A percentile compares a stretch with the other conserved stretches of the same genome.
These are phyloP conservation scores for Sebastes matsubarae DNA, from an alignment of 2,797 vertebrate species.

Conservation along the genomic window DNA sequence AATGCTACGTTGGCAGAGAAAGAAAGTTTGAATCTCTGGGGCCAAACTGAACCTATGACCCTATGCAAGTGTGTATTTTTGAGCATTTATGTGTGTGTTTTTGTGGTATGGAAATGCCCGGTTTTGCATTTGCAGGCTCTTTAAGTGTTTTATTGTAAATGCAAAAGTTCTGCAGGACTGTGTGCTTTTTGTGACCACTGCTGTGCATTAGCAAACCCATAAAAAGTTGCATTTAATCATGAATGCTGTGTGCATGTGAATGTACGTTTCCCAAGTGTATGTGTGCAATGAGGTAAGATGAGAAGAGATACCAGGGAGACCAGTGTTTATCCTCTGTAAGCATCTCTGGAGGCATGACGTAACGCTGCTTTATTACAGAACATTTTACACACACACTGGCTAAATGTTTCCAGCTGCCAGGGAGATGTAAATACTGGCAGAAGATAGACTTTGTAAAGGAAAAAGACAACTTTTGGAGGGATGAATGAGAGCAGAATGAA, in stretches of 20 bases:
- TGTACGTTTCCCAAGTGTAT: slow-evolving; percentile 37
- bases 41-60: slow-evolving; percentile 58
- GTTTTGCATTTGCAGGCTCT: background rate
- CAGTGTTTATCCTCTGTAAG: slow-evolving; percentile 76
- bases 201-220: slow-evolving; percentile 16
- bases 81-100: background rate
- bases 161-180: background rate
- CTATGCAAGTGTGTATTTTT: background rate
- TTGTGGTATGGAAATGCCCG: background rate
- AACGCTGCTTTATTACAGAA: slow-evolving; percentile 69
- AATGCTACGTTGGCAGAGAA: slow-evolving; percentile 45
- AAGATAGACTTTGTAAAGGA: slow-evolving; percentile 25
- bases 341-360: slow-evolving; percentile 78
- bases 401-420: slow-evolving; percentile 63
- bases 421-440: slow-evolving; percentile 56
- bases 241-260: slow-evolving; percentile 43
- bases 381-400: slow-evolving; percentile 23
- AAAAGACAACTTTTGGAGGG: slow-evolving; percentile 33
- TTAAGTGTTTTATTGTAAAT: slow-evolving; percentile 8
- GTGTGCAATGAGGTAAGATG: slow-evolving; percentile 64
- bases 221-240: slow-evolving; percentile 30
- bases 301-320: slow-evolving; percentile 74
- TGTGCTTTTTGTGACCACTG: background rate
- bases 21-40: slow-evolving; percentile 21
- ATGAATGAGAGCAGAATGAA: slow-evolving; percentile 63